Conservation (phyloP, 2,113 vertebrate species). For the Oreotragus oreotragus region DNA sequence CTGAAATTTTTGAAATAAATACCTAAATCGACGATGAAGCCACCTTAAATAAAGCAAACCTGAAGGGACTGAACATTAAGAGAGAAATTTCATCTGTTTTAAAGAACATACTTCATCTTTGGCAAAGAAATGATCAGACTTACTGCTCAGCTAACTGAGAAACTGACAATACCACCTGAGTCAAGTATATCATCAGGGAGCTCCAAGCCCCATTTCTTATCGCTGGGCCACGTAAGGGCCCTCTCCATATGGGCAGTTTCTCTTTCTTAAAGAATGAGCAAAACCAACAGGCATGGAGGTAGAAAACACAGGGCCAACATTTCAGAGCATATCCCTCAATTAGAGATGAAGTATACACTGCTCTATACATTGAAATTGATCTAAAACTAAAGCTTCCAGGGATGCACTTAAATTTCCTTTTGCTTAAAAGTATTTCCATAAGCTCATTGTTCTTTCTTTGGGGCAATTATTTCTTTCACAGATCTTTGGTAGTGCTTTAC, state of each 20-base stretch:
- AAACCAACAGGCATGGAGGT: neutral
- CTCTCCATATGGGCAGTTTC: neutral
- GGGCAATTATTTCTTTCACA: conserved; percentile 37
- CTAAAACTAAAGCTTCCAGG: conserved; percentile 51
- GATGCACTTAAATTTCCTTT: neutral
- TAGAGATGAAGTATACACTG: neutral
- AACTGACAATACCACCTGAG: neutral
- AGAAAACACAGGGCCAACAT: neutral
- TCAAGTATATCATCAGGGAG: neutral
- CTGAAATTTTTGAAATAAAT: neutral
- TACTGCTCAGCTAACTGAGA: neutral
- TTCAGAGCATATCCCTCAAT: neutral
- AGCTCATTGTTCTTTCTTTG: conserved; percentile 47
- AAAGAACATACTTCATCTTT: neutral
- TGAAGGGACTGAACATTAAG: neutral
- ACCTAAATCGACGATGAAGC: neutral
- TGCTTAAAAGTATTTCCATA: conserved; percentile 49
- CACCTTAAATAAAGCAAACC: conserved; percentile 1
- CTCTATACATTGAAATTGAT: conserved; percentile 31
- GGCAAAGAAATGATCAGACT: conserved; percentile 21
- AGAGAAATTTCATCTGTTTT: neutral
- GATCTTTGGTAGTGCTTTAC: neutral
- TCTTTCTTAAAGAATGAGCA: neutral
- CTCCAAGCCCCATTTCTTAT: neutral
- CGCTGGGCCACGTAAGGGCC: neutral